Evolutionary conservation across 2,113 vertebrate genomes (phyloP).

Genomic region (Alligator sinensis): DNA sequence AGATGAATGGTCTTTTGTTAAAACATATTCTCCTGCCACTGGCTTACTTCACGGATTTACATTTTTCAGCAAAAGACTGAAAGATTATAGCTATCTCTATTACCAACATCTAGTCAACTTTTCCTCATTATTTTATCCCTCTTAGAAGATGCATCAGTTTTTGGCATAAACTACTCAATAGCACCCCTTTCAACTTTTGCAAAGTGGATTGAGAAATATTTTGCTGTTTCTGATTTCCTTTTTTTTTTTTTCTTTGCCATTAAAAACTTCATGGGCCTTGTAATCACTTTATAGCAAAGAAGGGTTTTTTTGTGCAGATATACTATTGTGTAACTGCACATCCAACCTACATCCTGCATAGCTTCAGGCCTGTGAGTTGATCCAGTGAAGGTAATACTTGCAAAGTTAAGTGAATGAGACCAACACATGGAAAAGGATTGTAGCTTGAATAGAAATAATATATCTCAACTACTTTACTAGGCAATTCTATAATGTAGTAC

Average conservation of each 20-base stretch:
- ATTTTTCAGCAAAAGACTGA: not conserved
- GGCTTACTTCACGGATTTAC: not conserved
- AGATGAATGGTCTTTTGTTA: conserved; percentile 2
- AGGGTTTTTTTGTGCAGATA: not conserved
- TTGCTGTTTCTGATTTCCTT: not conserved
- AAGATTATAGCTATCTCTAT: not conserved
- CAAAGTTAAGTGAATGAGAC: not conserved
- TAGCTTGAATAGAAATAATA: too few species aligned
- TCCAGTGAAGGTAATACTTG: not conserved
- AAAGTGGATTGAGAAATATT: not conserved
- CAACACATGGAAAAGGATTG: not conserved
- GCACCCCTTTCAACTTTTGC: not conserved
- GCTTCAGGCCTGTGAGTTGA: conserved; percentile 37
- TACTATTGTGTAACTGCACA: not conserved
- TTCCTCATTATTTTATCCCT: not conserved
- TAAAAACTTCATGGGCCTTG: not conserved
- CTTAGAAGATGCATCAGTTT: rapidly evolving
- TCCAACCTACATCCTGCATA: not conserved
- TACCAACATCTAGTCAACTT: not conserved
- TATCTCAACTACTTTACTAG: not conserved
- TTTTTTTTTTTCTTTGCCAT: not conserved
- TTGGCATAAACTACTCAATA: not conserved
- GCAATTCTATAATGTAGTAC: not conserved
- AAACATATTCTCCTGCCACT: not conserved
- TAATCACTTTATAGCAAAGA: not conserved